Conservation (phyloP, 2,113 vertebrate genomes). For the Xenopus borealis region DNA sequence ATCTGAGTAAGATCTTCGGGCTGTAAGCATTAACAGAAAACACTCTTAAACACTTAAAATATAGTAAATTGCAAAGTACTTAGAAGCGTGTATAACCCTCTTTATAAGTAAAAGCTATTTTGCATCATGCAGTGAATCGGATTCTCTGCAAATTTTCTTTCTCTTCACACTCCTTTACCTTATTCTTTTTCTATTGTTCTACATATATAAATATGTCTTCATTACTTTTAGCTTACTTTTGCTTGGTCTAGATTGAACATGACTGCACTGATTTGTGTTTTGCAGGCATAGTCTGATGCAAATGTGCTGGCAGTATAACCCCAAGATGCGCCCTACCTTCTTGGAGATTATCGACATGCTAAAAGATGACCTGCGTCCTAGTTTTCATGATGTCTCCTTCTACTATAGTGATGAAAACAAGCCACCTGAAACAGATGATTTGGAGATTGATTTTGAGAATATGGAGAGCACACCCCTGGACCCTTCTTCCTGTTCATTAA, state of each 20-base stretch:
- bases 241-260: neutral
- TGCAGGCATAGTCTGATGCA: conserved; percentile 88
- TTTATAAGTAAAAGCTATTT: too few relatives aligned
- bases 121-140: too few relatives aligned
- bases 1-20: too few relatives aligned
- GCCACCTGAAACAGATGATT: conserved; percentile 85
- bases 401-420: conserved; percentile 98
- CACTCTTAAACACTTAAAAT: too few relatives aligned
- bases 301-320: conserved; percentile 98
- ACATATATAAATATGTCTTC: too few relatives aligned
- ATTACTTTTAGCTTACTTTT: too few relatives aligned
- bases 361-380: conserved; percentile 88
- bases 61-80: too few relatives aligned
- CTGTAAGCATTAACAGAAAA: too few relatives aligned
- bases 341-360: conserved; percentile 92
- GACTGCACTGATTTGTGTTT: neutral
- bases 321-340: conserved; percentile 93
- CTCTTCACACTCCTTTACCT: too few relatives aligned
- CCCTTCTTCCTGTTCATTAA: conserved; percentile 82
- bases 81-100: too few relatives aligned
- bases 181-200: too few relatives aligned
- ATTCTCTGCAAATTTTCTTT: too few relatives aligned
- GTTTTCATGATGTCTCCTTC: conserved; percentile 90
- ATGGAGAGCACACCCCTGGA: conserved; percentile 97
- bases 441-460: conserved; percentile 94